phyloP scores from a whole-genome alignment of 2,797 vertebrate genomes.

The Gorsachius magnificus region DNA sequence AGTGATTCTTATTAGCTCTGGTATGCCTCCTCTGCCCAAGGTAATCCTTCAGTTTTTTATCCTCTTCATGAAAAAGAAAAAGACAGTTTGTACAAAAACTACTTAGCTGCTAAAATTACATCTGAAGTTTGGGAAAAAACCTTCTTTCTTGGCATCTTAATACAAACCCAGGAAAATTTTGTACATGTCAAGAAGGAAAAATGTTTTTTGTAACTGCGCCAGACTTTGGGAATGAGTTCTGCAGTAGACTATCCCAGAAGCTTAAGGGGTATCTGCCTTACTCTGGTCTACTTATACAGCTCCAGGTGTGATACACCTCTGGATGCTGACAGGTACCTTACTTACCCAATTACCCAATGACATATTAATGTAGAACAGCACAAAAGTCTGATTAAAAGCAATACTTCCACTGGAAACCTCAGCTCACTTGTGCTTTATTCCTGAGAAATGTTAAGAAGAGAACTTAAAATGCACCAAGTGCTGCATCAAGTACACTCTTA shows the following conservation, averaged over 20 bases:
- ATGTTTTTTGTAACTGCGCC: background rate
- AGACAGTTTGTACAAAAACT: background rate
- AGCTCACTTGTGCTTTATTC: background rate
- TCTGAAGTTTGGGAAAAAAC: background rate
- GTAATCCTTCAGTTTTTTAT: background rate
- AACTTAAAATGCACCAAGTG: background rate
- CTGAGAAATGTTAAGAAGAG: background rate
- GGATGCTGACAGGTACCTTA: background rate
- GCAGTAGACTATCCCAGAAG: background rate
- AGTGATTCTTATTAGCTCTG: background rate
- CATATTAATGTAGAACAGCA: background rate
- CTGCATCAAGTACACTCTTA: background rate
- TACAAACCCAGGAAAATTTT: background rate
- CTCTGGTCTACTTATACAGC: background rate
- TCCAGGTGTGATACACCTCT: background rate
- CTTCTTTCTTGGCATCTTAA: background rate
- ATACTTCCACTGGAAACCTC: background rate
- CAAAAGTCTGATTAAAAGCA: background rate
- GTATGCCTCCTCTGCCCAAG: background rate
- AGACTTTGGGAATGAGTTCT: background rate
- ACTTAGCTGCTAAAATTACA: slow-evolving; percentile 10
- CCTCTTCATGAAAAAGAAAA: background rate
- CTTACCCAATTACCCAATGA: background rate
- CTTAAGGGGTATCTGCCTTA: background rate
- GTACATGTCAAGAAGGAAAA: background rate